Base-by-base conservation (phyloP, 1,140 invertebrate genomes). In the Coenobita brevimanus region DNA sequence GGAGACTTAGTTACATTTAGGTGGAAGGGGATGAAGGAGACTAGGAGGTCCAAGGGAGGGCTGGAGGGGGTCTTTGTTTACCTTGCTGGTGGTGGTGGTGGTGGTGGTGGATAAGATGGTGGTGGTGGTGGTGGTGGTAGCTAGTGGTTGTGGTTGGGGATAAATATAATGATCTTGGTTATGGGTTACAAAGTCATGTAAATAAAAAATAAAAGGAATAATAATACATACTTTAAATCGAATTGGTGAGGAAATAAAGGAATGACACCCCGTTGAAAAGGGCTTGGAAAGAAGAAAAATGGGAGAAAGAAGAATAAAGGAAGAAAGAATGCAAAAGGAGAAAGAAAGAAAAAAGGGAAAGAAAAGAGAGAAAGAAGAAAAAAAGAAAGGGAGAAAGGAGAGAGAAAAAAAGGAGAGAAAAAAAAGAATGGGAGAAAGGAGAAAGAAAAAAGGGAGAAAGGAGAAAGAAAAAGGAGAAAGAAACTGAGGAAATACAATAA, bases 391-490 rank as follows among this genome's bases (percentile, higher is more conserved):
- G 6, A 67, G 30, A 24, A 24, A 67, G 8, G 30, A 67, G n/a
- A n/a, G n/a, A 24, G 8, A n/a, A 67, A 6, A 67, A 8, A n/a
- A 67, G n/a, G n/a, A 24, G n/a, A 67, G n/a, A 24, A n/a, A 8
- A 15, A 38, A 33, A 73, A 41, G 41, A 30, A 38, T 6, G 21
- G 33, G 21, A 21, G 41, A 8, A 73, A 21, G 38, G 33, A 73
- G 21, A 38, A 30, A 73, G 33, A 73, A 21, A 73, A 21, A 38
- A 8, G 38, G 33, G 38, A 30, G 30, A 41, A 73, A 33, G 38
- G 69, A 73, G 69, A 38, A 21, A 73, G 69, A 41, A 38, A 38
- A n/a, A n/a, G n/a, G n/a, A n/a, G n/a, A n/a, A n/a, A n/a, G n/a
- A n/a, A n/a, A n/a, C n/a, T n/a, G n/a, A n/a, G n/a, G n/a, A n/a